Base-by-base conservation (phyloP, 2,797 vertebrate species). In the Centroberyx gerrardi region DNA sequence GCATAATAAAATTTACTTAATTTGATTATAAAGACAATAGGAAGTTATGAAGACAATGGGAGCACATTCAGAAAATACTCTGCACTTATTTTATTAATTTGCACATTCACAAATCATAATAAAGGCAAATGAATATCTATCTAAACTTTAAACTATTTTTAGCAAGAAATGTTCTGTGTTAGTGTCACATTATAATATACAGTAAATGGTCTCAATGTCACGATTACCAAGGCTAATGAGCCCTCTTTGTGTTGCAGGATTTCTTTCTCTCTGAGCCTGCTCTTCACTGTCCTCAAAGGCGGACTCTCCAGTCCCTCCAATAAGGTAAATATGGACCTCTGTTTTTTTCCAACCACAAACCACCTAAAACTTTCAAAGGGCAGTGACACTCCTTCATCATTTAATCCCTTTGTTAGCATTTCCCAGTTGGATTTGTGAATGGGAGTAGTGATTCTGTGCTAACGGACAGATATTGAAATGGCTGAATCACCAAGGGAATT, bases 231-330 rank as follows among this genome's bases (percentile, higher is more conserved):
- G 63, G 61, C 68, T 87, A 14, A 86, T 65, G 10, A 71, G 4
- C 15, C 1, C 0, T 74, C 53, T 89, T 74, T 89, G 28, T 90
- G 36, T 89, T 87, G 4, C 88, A 92, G 90, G 86, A 81, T 72
- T 80, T 82, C 67, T 68, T 82, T 68, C 3, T 77, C 67, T 53
- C 31, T 60, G 63, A 36, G 4, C 22, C 78, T 28, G 38, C 75
- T 85, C 73, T 46, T 75, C 74, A 33, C 58, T 66, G 61, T 76
- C 72, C 52, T 68, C 52, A 31, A 63, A 65, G 49, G 67, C 49
- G 68, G 64, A 60, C 48, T 70, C 62, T 48, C 68, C 69, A 62
- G 22, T 42, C 28, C 2, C 22, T 67, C n/a, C 61, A 65, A 53
- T 62, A 74, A 91, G 89, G 90, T 92, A 61, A 44, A 62, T 70